Evolutionary conservation across 1,140 invertebrate genomes (phyloP), one percentile per base, ranked within the genome.

Genomic region (Acyrthosiphon pisum): DNA sequence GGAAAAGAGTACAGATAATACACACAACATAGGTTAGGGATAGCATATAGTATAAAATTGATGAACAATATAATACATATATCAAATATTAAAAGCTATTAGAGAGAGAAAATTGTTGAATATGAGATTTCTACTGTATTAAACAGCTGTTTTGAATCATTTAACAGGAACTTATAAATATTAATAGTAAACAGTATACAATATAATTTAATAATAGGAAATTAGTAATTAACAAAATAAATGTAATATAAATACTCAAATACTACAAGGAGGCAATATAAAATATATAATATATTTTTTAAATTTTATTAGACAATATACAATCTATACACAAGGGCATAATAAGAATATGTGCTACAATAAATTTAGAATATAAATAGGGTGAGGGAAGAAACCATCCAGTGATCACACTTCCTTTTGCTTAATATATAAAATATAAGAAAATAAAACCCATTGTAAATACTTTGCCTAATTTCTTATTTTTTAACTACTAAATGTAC

Each of bases 91-190:
- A 41, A 9, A 84, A 44, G 2, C 20, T 84, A 84, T 37, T 6
- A 26, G 35, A 84, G 83, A 11, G 41, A 41, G 41, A 41, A 44
- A 84, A 50, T 30, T 68, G 30, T 68, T 11, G 30, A 84, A 84
- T 22, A 84, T 44, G 83, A 44, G 3, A 84, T 84, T 84, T 84
- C 7, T 9, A 23, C 37, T 46, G 44, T 87, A 87, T 46, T n/a
- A 48, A 86, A 87, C 18, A 87, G n/a, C 84, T 20, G 23, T 48
- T 50, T 48, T n/a, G 46, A 50, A 87, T 48, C 46, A 48, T 48
- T 87, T 50, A 87, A 87, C 86, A 87, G 86, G 86, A 87, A 87
- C 86, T 48, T 87, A 46, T 48, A 20, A 87, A 48, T 14, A 48
- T 87, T 48, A 48, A 87, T 87, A 87, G 86, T 87, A 68, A 41